phyloP scores from a whole-genome alignment of 2,797 vertebrate genomes.

The Capromys pilorides region DNA sequence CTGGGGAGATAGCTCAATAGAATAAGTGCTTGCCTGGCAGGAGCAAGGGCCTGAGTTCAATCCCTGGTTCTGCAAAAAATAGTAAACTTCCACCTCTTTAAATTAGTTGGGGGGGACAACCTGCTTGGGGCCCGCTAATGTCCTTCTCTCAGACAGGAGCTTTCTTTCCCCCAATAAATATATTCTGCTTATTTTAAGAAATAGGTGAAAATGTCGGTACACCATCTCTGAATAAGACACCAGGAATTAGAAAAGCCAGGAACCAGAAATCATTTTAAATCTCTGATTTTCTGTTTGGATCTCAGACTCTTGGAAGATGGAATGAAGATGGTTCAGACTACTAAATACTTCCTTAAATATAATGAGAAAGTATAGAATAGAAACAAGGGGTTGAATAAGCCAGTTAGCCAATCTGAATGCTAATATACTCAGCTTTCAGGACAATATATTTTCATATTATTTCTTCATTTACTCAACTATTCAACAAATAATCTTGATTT shows the following conservation, averaged over 20 bases:
- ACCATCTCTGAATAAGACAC: neutral
- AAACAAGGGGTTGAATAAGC: constrained; percentile 16
- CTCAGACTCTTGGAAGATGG: constrained; percentile 19
- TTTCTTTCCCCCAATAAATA: too few species aligned
- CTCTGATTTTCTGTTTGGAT: constrained; percentile 31
- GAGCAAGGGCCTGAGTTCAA: too few species aligned
- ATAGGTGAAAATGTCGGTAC: neutral
- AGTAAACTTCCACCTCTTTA: constrained; percentile 29
- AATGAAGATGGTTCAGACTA: constrained; percentile 3
- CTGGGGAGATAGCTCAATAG: too few species aligned
- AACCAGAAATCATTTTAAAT: constrained; percentile 20
- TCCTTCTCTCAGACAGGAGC: too few species aligned
- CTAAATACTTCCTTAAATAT: constrained; percentile 46
- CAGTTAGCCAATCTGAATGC: neutral
- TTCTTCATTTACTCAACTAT: neutral
- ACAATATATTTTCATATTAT: constrained; percentile 39
- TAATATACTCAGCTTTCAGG: constrained; percentile 10
- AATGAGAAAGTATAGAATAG: neutral
- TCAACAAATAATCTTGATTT: constrained; percentile 34
- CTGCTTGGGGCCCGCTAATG: too few species aligned
- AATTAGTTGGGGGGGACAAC: constrained; percentile 14
- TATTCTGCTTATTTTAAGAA: too few species aligned
- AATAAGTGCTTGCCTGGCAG: too few species aligned
- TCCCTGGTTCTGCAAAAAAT: too few species aligned
- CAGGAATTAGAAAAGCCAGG: neutral